A percentile compares a stretch with the other conserved stretches of the same genome.
Evolutionary conservation across 2,797 vertebrate genomes (phyloP).

Genomic region (Cacajao melanocephalus): DNA sequence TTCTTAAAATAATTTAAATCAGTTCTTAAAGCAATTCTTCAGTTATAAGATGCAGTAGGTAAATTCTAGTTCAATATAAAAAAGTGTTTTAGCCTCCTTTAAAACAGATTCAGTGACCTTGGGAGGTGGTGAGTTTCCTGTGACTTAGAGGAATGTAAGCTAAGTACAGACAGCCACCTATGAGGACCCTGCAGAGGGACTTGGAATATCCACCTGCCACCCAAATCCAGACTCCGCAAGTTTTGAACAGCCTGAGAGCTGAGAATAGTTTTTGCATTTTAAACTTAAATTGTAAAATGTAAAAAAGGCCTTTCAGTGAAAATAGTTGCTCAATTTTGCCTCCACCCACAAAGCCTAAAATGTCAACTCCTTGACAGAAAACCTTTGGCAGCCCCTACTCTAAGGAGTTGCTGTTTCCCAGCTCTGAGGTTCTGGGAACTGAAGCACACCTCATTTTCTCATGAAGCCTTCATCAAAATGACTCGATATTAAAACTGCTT

Average conservation of each 20-base stretch:
- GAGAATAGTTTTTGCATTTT: not conserved
- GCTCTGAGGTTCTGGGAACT: not conserved
- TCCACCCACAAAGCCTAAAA: not conserved
- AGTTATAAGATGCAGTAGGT: not conserved
- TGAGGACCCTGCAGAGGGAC: accelerated
- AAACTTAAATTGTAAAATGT: not conserved
- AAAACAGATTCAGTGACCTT: not conserved
- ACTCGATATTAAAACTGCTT: not conserved
- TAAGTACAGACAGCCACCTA: not conserved
- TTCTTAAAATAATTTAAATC: not conserved
- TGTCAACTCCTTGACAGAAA: not conserved
- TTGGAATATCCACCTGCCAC: not conserved
- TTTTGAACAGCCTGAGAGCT: not conserved
- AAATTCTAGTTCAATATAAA: not conserved
- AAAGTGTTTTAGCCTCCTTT: not conserved
- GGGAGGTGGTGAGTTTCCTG: not conserved
- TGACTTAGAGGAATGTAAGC: not conserved
- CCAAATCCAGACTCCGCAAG: not conserved
- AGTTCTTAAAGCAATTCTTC: not conserved
- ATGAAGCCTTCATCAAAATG: not conserved
- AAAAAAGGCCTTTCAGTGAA: not conserved
- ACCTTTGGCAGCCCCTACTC: accelerated
- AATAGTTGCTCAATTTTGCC: not conserved
- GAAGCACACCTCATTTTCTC: not conserved
- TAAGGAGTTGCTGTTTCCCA: not conserved